These are phyloP conservation scores for Drosophila erecta DNA, from an alignment of 1,140 invertebrate species.

Conservation along the genomic window DNA sequence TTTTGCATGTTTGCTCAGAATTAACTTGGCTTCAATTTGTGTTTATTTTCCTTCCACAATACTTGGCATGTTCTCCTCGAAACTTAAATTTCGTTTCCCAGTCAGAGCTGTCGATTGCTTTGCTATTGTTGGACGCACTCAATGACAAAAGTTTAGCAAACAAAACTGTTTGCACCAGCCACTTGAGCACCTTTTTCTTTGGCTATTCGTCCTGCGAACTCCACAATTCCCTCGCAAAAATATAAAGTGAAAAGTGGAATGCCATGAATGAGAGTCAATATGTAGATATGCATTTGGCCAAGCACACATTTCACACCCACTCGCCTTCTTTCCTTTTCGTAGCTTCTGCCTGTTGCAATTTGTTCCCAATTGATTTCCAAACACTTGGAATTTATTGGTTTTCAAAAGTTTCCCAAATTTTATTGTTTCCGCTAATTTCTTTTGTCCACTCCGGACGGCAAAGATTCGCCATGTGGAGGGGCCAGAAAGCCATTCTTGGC, in stretches of 20 bases:
- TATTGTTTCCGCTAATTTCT: conserved; percentile 81
- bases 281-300: conserved; percentile 18
- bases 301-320: conserved; percentile 27
- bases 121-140: conserved; percentile 55
- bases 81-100: neutral
- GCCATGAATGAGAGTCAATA: conserved; percentile 13
- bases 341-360: conserved; percentile 71
- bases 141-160: conserved; percentile 77
- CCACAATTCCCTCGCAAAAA: conserved; percentile 65
- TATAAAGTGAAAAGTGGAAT: conserved; percentile 26
- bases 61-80: neutral
- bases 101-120: conserved; percentile 40
- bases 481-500: neutral
- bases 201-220: conserved; percentile 79
- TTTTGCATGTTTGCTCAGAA: conserved; percentile 1
- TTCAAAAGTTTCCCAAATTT: conserved; percentile 77
- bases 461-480: conserved; percentile 12
- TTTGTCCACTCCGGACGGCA: conserved; percentile 62
- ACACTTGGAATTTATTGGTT: conserved; percentile 82
- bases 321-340: conserved; percentile 25
- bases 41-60: neutral
- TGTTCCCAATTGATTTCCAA: conserved; percentile 80
- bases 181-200: conserved; percentile 75
- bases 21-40: conserved; percentile 6
- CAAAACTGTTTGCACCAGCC: conserved; percentile 64